Conservation (phyloP, 2,113 vertebrate species). For the Sturnus vulgaris region DNA sequence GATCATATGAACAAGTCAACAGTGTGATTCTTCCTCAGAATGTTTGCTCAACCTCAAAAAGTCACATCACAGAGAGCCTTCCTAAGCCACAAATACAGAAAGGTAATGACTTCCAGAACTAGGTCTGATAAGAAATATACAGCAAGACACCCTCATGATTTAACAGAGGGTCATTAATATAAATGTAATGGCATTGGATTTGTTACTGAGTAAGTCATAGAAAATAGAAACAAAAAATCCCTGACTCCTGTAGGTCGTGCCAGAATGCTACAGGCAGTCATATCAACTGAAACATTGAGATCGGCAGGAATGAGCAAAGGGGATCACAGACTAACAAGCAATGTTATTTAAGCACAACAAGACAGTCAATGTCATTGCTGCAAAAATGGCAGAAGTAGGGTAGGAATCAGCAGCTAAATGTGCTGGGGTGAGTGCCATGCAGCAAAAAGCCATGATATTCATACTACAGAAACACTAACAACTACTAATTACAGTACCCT, state of each 20-base stretch:
- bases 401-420: not conserved
- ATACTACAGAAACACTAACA: not conserved
- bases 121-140: not conserved
- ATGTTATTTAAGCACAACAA: not conserved
- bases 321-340: not conserved
- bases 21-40: not conserved
- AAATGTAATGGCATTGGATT: not conserved
- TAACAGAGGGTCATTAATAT: not conserved
- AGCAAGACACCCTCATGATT: not conserved
- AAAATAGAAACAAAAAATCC: conserved; percentile 28
- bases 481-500: not conserved
- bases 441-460: not conserved
- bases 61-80: not conserved
- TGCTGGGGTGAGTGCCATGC: not conserved
- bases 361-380: not conserved
- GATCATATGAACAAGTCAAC: not conserved
- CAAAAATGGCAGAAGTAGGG: not conserved
- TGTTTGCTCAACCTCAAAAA: not conserved
- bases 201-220: not conserved
- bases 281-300: conserved; percentile 27
- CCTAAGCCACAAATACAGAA: not conserved
- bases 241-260: not conserved
- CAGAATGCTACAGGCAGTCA: conserved; percentile 21
- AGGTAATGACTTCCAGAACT: not conserved
- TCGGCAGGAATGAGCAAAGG: conserved; percentile 1